phyloP scores from a whole-genome alignment of 2,888 invertebrate species.

The Macrosoma leucophasiata region DNA sequence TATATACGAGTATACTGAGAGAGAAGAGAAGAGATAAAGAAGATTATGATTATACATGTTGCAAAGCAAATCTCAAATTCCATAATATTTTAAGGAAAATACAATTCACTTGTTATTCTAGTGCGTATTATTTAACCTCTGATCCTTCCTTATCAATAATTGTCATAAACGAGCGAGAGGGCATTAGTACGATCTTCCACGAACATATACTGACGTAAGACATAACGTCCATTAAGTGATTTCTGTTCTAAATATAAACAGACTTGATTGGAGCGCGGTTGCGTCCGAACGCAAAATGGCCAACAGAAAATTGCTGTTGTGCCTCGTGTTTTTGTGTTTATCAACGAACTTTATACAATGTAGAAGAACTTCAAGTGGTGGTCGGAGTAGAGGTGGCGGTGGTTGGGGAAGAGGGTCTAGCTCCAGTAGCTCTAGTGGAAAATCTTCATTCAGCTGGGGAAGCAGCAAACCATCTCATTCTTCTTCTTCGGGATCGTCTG shows the following conservation, averaged over 20 bases:
- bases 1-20: too few species aligned
- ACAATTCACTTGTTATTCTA: too few species aligned
- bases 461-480: neutral
- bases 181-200: too few species aligned
- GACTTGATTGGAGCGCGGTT: conserved; percentile 29
- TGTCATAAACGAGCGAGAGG: neutral
- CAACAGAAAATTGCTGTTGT: conserved; percentile 47
- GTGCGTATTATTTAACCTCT: conserved; percentile 7
- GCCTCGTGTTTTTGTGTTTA: conserved; percentile 42
- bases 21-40: too few species aligned
- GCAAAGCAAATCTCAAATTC: too few species aligned
- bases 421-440: conserved; percentile 14
- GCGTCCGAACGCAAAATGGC: conserved; percentile 40
- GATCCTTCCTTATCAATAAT: conserved; percentile 13
- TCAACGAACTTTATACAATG: conserved; percentile 38
- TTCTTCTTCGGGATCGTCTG: conserved; percentile 1
- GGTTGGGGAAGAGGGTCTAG: conserved; percentile 15
- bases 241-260: conserved; percentile 31
- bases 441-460: conserved; percentile 11
- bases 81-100: too few species aligned
- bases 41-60: too few species aligned
- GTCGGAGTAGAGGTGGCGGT: conserved; percentile 20
- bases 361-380: conserved; percentile 27
- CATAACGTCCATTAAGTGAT: conserved; percentile 33
- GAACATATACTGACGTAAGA: too few species aligned